Base-by-base conservation (phyloP, 1,140 invertebrate genomes). In the Bathynomus jamesi region DNA sequence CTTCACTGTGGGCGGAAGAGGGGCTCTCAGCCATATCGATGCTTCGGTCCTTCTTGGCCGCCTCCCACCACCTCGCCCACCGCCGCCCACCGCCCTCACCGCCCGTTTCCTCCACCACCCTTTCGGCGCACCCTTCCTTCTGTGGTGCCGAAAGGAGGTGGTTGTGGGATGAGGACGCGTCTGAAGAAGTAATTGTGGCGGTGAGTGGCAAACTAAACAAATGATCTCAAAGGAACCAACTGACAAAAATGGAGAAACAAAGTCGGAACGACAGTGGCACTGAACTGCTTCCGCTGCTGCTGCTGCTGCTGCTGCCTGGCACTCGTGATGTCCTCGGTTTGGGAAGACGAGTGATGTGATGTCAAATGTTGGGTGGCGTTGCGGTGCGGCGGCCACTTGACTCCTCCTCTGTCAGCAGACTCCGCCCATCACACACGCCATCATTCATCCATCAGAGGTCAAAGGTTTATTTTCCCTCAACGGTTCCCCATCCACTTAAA, bases 361-460 rank as follows among this genome's bases (percentile, higher is more conserved):
- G 68, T 74, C 72, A 74, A 74, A 70, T 67, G 72, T 74, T 74
- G 67, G 72, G 69, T 53, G 64, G 46, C 66, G 72, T 40, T 67
- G 61, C 67, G 72, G 69, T 68, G 72, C 72, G 65, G 72, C 40
- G n/a, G 68, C 72, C 72, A 73, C 72, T 74, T 74, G 72, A 74
- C 72, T 74, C 72, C 72, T 74, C 72, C 68, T 70, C 68, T 70
- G 72, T 74, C 72, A 74, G 70, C 67, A 70, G 63, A 68, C 71
- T 67, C 72, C 72, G 72, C 72, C 72, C 72, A 28, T 65, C 13
- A 67, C 63, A 74, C 21, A 28, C 66, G 63, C 67, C 72, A 74
- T 25, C 67, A 40, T 67, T 70, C 72, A 67, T 32, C 46, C 28
- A 17, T 74, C 40, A 67, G 32, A 24, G 21, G 10, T 53, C 46